Evolutionary conservation across 2,888 invertebrate species (phyloP).

Genomic region (Mythimna ferrago): DNA sequence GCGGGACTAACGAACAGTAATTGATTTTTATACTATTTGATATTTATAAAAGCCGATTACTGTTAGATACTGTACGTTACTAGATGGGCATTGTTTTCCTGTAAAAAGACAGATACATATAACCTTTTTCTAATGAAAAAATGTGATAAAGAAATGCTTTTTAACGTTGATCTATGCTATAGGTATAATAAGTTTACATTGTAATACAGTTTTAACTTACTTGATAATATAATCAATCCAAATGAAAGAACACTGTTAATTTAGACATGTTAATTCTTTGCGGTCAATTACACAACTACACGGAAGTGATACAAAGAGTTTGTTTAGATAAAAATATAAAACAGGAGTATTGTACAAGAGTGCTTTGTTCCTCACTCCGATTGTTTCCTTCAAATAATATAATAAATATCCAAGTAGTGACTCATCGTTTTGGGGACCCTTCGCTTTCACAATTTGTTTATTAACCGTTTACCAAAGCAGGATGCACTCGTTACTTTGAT

Average conservation of each 20-base stretch:
- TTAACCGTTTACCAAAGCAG: conserved; percentile 11
- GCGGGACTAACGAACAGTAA: too few relatives aligned
- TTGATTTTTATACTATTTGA: too few relatives aligned
- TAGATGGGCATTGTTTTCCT: too few relatives aligned
- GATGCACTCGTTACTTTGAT: conserved; percentile 13
- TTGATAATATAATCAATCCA: neutral
- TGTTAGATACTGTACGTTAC: too few relatives aligned
- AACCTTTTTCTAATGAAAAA: too few relatives aligned
- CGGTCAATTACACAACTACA: neutral
- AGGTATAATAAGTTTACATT: neutral
- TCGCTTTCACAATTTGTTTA: conserved; percentile 7
- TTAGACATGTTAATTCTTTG: neutral
- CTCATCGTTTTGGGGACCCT: conserved; percentile 5
- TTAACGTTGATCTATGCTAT: too few relatives aligned
- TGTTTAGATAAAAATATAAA: conserved; percentile 7
- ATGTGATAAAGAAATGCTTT: too few relatives aligned
- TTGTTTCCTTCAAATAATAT: conserved; percentile 3
- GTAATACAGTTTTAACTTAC: neutral
- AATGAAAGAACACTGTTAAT: conserved; percentile 12
- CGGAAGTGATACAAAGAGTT: neutral
- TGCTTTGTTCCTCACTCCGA: conserved; percentile 27
- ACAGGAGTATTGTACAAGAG: conserved; percentile 21
- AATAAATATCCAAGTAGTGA: neutral
- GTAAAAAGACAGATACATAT: too few relatives aligned
- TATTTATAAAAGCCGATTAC: too few relatives aligned